Evolutionary conservation across 2,888 invertebrate species (phyloP).

Genomic region (Chorisops tibialis): DNA sequence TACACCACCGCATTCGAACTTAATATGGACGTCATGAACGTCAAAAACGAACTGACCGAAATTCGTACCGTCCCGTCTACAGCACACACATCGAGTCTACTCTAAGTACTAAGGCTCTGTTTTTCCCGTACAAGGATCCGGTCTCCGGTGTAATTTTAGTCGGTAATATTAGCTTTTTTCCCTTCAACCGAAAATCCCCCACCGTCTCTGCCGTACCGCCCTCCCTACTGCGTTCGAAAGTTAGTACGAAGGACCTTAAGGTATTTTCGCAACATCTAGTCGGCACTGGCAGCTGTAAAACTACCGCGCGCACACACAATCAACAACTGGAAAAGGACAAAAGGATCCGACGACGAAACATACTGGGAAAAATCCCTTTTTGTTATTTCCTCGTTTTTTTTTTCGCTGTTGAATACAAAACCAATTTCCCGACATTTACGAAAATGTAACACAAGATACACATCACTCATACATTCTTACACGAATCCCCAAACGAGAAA

Average conservation of each 20-base stretch:
- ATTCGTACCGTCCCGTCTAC: slow-evolving; percentile 1
- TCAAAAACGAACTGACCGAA: slow-evolving; percentile 21
- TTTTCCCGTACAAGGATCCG: slow-evolving; percentile 21
- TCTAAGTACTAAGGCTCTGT: slow-evolving; percentile 29
- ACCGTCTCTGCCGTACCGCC: background rate
- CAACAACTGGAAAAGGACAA: no score
- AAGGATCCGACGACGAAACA: no score
- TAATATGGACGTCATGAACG: slow-evolving; percentile 15
- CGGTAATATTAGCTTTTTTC: slow-evolving; percentile 22
- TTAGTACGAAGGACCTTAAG: slow-evolving; percentile 23
- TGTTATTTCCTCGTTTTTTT: no score
- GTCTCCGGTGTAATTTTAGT: slow-evolving; percentile 30
- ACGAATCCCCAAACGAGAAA: background rate
- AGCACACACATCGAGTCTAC: slow-evolving; percentile 29
- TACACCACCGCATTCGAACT: slow-evolving; percentile 7
- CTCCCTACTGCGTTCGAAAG: background rate
- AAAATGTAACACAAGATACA: no score
- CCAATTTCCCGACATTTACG: no score
- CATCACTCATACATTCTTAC: background rate
- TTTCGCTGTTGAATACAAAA: no score
- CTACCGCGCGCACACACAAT: background rate
- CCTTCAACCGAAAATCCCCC: background rate
- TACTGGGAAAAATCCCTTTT: no score
- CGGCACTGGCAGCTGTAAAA: background rate
- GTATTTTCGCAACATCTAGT: slow-evolving; percentile 18